Base-by-base conservation (phyloP, 2,113 vertebrate genomes). In the Ceuthmochares aereus region DNA sequence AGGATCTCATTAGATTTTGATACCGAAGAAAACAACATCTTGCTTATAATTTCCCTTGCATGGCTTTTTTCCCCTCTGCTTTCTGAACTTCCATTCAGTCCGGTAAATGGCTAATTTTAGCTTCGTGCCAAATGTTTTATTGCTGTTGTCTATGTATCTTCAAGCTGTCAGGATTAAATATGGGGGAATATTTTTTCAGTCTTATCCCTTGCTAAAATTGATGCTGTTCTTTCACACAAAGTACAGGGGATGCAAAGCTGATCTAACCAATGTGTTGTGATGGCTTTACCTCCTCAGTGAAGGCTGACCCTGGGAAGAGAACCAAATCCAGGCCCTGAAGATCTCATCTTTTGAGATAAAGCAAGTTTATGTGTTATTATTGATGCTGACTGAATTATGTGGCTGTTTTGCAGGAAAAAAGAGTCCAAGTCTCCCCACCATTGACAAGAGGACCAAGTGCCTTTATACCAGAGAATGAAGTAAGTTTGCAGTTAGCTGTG, bases 401-500 rank as follows among this genome's bases (percentile, higher is more conserved):
- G 79, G 54, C 54, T 94, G 72, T 97, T 96, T 89, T 96, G 54
- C 92, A 99, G 98, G 98, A 98, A 82, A 98, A 98, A 92, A 98
- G 97, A 96, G 98, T 98, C 34, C 97, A 98, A 96, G 97, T 98
- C 40, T 98, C 98, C 86, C 98, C 97, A 0, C 98, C 98, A 1
- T 56, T 98, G 96, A 97, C 97, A 98, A 98, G 98, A 97, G 98
- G 98, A 98, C 98, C 98, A 98, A 98, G 98, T 98, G 98, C 98
- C 98, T 99, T 98, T 98, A 98, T 99, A 96, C 98, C 98, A 96
- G 98, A 98, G 95, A 98, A 98, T 1, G 98, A 98, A 96, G 98
- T 98, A 97, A 98, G 98, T 97, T 75, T 78, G 56, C 0, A 0
- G 25, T 74, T 70, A 64, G 21, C 42, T 88, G 78, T 10, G 29